Evolutionary conservation across 1,140 invertebrate genomes (phyloP), one percentile per base, ranked within the genome.

Genomic region (Drosophila ambigua): DNA sequence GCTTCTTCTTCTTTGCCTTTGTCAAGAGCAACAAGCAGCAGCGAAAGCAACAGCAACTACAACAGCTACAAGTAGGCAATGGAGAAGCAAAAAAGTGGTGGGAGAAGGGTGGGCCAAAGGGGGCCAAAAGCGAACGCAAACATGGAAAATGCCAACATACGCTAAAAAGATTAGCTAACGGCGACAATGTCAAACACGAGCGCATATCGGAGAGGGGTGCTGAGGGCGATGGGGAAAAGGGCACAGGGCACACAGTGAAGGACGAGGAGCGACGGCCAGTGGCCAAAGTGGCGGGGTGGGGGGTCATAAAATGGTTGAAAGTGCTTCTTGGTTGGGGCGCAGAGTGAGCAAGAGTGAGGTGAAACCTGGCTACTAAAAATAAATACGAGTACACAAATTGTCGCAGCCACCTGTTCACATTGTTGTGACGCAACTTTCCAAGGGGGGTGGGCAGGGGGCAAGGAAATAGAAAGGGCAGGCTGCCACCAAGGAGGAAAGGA

Each of bases 71-170:
- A 85, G 72, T 75, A 69, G 81, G 82, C 61, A 57, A 74, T 16
- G n/a, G n/a, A 45, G 16, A 20, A 39, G 35, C 35, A 61, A 51
- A 11, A 61, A 16, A 61, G 51, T 48, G 50, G 26, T 15, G 59
- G 41, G 44, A 8, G 35, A 11, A 35, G 31, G 9, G 31, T 8
- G 31, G 8, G 9, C 3, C 1, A 39, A 11, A 13, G 4, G 4
- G 35, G 35, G 11, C 11, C 4, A 13, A 39, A 39, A 39, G 35
- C 35, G 35, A 39, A 65, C 72, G 72, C 83, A 87, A 87, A 87
- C 82, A 87, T 87, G 82, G 85, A 88, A 84, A 87, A 87, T 87
- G 82, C 83, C 82, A 87, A 87, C 82, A 87, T 87, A 88, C 82
- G 82, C 82, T 87, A 87, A 87, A 87, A 87, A 87, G 82, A 87